Percentiles rank a stretch among this genome's conserved stretches.
Evolutionary conservation across 2,797 vertebrate genomes (phyloP).

Genomic region (Lophius americanus): DNA sequence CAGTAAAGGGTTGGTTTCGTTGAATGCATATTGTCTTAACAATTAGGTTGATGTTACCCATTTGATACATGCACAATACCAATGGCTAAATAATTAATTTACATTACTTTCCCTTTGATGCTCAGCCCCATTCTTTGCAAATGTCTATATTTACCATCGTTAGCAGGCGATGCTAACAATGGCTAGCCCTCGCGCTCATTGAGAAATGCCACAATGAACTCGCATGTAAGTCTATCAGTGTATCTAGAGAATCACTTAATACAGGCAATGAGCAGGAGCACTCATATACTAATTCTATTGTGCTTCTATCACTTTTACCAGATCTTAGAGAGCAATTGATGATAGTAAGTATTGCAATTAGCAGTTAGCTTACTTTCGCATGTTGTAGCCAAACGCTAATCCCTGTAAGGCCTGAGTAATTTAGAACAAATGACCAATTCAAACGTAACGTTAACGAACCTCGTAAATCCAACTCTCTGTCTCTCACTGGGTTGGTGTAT

Average conservation of each 20-base stretch:
- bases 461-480: conserved; percentile 90
- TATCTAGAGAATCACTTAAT: background rate
- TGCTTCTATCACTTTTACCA: no score
- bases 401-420: background rate
- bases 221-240: accelerated
- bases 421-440: background rate
- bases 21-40: no score
- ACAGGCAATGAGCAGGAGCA: background rate
- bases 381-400: background rate
- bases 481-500: conserved; percentile 92
- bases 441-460: conserved; percentile 69
- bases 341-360: background rate
- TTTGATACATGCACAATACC: no score
- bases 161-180: background rate
- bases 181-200: background rate
- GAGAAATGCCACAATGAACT: background rate
- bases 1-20: no score
- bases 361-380: no score
- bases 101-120: no score
- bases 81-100: no score
- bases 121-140: background rate
- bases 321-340: background rate
- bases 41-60: no score
- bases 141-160: background rate
- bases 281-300: background rate